Base-by-base conservation (phyloP, 2,797 vertebrate species). In the Knipowitschia caucasica region DNA sequence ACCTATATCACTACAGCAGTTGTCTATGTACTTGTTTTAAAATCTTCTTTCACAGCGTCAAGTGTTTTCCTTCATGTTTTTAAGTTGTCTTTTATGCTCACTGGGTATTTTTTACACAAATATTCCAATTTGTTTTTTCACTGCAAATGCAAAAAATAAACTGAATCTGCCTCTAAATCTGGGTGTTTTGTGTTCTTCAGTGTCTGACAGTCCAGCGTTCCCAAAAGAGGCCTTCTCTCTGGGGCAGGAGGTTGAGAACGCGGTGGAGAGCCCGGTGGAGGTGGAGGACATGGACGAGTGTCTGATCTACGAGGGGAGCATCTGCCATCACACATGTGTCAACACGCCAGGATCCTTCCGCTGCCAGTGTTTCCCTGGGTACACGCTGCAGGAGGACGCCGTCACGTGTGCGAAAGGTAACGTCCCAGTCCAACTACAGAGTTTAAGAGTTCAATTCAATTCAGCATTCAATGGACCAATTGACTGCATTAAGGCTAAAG, bases 231-330 rank as follows among this genome's bases (percentile, higher is more conserved):
- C 94, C 9, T 82, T 95, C 81, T 93, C 92, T 15, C 85, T 94
- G 36, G 83, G 84, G 21, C 85, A 78, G 0, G 91, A 91, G 7
- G 69, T 87, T 25, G 91, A 90, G 52, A 95, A 94, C 7, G 84
- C 60, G 8, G 86, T 89, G 59, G 92, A 92, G 0, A 90, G 89
- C 36, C 80, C 79, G 0, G 23, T 69, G 4, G 65, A 80, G 0
- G 89, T 90, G 25, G 91, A 93, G 38, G 93, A 96, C 72, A 89
- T 92, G 75, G 91, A 95, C 0, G 93, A 95, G 81, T 96, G 94
- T 38, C 82, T 89, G 53, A 70, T 93, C 7, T 87, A 95, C 0
- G 81, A 87, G 0, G 92, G 89, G 47, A 89, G 83, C 34, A 83
- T 95, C 73, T 96, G 94, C 70, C 67, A 86, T 31, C 89, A 91